A percentile compares a stretch with the other conserved stretches of the same genome.
These are phyloP conservation scores for Leucosticte australis DNA, from an alignment of 2,113 vertebrate species.

Conservation along the genomic window DNA sequence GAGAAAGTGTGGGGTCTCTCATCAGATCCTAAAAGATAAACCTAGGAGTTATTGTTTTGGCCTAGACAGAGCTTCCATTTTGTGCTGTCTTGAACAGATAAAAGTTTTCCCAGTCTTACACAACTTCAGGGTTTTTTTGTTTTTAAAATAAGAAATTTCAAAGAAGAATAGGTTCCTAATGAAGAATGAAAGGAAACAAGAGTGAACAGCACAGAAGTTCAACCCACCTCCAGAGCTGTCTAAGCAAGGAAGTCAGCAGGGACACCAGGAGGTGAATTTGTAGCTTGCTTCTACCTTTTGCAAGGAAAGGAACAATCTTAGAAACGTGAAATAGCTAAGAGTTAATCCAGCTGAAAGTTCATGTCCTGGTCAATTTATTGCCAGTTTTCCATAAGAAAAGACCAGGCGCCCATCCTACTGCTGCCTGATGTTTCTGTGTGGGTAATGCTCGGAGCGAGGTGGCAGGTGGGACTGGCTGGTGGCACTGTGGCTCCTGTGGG, in stretches of 20 bases:
- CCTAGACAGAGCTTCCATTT: background rate
- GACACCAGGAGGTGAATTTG: background rate
- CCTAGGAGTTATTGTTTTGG: background rate
- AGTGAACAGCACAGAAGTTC: background rate
- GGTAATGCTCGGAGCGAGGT: fast-evolving
- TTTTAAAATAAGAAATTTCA: background rate
- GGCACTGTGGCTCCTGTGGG: fast-evolving
- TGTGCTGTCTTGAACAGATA: background rate
- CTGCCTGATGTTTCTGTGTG: background rate
- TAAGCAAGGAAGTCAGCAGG: background rate
- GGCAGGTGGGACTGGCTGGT: background rate
- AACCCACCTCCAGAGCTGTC: background rate
- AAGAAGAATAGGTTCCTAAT: background rate
- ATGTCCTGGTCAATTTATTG: background rate
- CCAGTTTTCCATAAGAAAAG: background rate
- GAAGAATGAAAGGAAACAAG: background rate
- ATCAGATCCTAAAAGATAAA: background rate
- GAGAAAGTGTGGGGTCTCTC: background rate
- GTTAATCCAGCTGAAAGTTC: background rate
- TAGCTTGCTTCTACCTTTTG: background rate
- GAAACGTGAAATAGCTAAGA: background rate
- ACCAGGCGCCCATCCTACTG: background rate
- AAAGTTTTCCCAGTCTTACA: background rate
- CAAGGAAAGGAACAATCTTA: background rate
- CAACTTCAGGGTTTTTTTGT: background rate